These are phyloP conservation scores for Allobates femoralis DNA, from an alignment of 2,797 vertebrate species.

Conservation along the genomic window DNA sequence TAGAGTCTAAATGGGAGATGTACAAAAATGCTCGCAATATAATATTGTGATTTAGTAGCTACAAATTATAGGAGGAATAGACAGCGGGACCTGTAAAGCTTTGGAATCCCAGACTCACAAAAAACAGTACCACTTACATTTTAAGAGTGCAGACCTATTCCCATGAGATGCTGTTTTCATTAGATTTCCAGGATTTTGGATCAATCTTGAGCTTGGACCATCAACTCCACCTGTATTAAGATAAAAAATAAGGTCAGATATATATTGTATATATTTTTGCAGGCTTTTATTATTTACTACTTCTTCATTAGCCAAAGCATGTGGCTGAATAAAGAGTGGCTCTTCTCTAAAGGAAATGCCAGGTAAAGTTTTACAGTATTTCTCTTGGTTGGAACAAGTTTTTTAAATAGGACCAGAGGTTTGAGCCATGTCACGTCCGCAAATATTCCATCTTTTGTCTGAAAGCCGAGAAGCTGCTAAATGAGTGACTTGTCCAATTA, in stretches of 20 bases:
- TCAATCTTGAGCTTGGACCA: conserved; percentile 67
- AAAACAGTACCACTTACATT: conserved; percentile 69
- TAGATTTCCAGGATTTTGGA: conserved; percentile 67
- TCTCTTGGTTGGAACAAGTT: too few species aligned
- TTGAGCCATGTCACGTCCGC: too few species aligned
- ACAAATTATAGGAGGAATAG: not conserved
- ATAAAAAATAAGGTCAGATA: not conserved
- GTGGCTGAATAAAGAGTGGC: too few species aligned
- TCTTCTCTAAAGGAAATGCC: too few species aligned
- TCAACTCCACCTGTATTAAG: conserved; percentile 67
- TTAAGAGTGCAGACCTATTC: conserved; percentile 73
- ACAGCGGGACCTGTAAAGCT: not conserved
- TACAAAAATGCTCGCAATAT: not conserved
- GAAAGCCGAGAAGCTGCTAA: too few species aligned
- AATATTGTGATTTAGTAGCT: not conserved
- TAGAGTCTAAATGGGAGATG: not conserved
- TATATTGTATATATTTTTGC: not conserved
- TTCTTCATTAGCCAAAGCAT: too few species aligned
- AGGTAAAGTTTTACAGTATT: too few species aligned
- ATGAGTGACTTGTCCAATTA: too few species aligned
- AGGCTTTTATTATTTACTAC: too few species aligned
- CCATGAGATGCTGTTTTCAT: conserved; percentile 68
- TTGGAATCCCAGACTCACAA: not conserved
- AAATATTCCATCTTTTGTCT: too few species aligned
- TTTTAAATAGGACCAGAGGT: too few species aligned